A percentile compares a stretch with the other conserved stretches of the same genome.
Conservation (phyloP, 2,113 vertebrate genomes). For the Macroglossus sobrinus region DNA sequence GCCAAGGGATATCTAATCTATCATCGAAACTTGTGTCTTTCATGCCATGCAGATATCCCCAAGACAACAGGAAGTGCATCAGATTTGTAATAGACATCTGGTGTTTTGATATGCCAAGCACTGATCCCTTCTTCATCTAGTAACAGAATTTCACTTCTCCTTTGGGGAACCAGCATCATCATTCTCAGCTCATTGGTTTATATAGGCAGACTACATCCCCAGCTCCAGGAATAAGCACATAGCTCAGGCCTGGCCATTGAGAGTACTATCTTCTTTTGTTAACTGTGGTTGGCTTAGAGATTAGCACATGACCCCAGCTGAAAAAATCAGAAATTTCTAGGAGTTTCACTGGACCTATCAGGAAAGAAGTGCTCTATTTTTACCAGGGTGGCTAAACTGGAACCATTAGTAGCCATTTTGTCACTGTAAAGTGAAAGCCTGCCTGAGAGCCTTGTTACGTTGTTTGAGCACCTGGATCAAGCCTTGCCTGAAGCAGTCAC, state of each 20-base stretch:
- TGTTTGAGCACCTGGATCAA: neutral
- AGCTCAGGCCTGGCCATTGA: neutral
- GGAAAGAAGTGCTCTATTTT: neutral
- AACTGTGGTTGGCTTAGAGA: neutral
- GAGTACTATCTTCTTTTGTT: neutral
- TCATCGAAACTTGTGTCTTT: neutral
- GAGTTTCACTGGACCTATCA: neutral
- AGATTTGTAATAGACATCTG: neutral
- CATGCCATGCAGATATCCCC: neutral
- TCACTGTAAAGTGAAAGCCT: neutral
- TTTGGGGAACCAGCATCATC: neutral
- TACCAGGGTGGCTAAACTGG: neutral
- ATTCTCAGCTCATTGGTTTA: neutral
- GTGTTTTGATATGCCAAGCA: neutral
- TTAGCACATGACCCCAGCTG: neutral
- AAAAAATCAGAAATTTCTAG: neutral
- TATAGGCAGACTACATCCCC: neutral
- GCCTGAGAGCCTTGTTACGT: neutral
- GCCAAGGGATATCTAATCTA: neutral
- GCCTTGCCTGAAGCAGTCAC: neutral
- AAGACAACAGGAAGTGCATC: neutral
- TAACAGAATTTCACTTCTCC: neutral
- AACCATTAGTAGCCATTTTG: neutral
- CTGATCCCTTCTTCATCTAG: neutral
- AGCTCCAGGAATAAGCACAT: neutral